Evolutionary conservation across 2,888 invertebrate genomes (phyloP), one percentile per base, ranked within the genome.

Genomic region (Dione vanillae): DNA sequence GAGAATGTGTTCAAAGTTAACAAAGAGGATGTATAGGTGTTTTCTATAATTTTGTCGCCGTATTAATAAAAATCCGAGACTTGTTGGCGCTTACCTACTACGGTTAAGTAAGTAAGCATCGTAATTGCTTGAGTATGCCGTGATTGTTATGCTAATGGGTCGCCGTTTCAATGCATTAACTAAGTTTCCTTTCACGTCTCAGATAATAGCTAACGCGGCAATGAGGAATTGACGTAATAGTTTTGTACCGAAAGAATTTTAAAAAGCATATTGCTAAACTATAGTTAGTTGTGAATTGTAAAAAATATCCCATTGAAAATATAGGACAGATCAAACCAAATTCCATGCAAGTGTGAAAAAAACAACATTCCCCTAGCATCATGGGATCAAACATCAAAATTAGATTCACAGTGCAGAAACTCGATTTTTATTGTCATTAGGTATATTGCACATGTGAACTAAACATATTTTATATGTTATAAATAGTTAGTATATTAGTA

Each of bases 141-240:
- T 59, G 64, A 72, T 72, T 72, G 67, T 72, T 67, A 72, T 72
- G 72, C 70, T 72, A 72, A 72, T 72, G 67, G 67, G 72, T 14
- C 70, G 51, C 64, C 59, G 58, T 70, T 72, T 59, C 40, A 67
- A 56, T 66, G 66, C 56, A 67, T 70, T 69, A 62, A 68, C 52
- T 65, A 61, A 70, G 67, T 74, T 72, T 67, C 71, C 71, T 74
- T 75, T 73, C 72, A 74, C 70, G 67, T 64, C 69, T 62, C 67
- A 62, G 71, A 75, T 74, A 75, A 74, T 72, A 69, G 68, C 70
- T 45, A 56, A 58, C 49, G 65, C 51, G 70, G 66, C 64, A 64
- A 58, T 70, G 70, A 67, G 67, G 11, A 72, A 72, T 67, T 67
- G 67, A 64, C 67, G 70, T 58, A 64, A 67, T 62, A 9, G 47